These are phyloP conservation scores for Rhinoraja longicauda DNA, from an alignment of 2,797 vertebrate genomes.

Conservation along the genomic window DNA sequence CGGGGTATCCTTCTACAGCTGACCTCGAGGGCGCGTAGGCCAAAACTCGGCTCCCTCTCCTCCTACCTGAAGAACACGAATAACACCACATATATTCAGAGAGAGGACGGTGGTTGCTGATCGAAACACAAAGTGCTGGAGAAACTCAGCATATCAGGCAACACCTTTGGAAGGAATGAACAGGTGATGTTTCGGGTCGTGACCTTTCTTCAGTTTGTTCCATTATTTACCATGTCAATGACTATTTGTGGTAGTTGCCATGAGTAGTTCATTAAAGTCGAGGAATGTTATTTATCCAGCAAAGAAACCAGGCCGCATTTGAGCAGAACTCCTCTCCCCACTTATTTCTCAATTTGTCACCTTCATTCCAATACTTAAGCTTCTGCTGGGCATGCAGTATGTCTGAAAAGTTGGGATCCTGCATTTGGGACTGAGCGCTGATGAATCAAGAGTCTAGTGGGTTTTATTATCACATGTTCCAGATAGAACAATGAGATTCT, in stretches of 20 bases:
- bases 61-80: no score
- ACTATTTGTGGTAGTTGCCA: background rate
- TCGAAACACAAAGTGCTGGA: background rate
- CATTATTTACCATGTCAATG: background rate
- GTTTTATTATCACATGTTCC: no score
- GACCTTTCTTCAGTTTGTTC: no score
- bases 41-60: no score
- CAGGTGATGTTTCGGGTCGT: no score
- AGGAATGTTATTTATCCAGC: background rate
- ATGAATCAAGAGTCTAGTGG: background rate
- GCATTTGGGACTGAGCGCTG: background rate
- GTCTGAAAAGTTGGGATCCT: background rate
- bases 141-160: no score
- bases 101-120: background rate
- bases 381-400: background rate
- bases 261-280: background rate
- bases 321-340: background rate
- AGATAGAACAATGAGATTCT: no score
- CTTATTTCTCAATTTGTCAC: background rate
- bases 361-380: background rate
- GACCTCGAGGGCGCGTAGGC: no score
- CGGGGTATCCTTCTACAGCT: no score
- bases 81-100: background rate
- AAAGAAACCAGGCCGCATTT: no score
- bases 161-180: no score